These are phyloP conservation scores for Hypsopygia costalis DNA, from an alignment of 2,888 invertebrate genomes.

Conservation along the genomic window DNA sequence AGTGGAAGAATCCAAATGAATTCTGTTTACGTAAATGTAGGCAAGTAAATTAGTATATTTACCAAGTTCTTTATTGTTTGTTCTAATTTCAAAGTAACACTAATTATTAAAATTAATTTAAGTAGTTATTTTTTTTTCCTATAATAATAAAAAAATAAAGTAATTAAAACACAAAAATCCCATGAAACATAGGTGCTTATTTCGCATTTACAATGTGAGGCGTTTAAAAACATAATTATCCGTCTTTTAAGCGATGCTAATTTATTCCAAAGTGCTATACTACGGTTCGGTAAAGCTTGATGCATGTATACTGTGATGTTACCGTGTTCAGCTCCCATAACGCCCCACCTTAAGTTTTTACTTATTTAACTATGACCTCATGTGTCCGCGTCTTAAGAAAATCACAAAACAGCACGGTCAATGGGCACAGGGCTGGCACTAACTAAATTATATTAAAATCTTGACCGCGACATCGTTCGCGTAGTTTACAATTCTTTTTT, in stretches of 20 bases:
- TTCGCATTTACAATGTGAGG: slow-evolving; percentile 4
- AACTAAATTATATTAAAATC: no score
- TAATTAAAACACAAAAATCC: slow-evolving; percentile 10
- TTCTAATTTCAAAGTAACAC: no score
- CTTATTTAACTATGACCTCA: slow-evolving; percentile 79
- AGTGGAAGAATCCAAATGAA: no score
- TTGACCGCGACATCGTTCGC: no score
- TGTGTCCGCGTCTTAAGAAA: slow-evolving; percentile 79
- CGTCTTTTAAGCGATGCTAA: slow-evolving; percentile 46
- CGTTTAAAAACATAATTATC: slow-evolving; percentile 34
- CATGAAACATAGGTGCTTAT: slow-evolving; percentile 1
- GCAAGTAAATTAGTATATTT: no score
- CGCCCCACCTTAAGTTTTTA: slow-evolving; percentile 76
- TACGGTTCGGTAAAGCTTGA: slow-evolving; percentile 64
- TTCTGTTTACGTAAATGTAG: no score
- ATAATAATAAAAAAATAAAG: background rate
- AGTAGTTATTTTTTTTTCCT: no score
- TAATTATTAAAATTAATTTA: no score
- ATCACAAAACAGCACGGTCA: slow-evolving; percentile 67
- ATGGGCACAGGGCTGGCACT: slow-evolving; percentile 50
- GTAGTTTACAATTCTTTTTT: no score
- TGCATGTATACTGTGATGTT: slow-evolving; percentile 62
- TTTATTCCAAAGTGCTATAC: slow-evolving; percentile 53
- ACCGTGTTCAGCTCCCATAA: slow-evolving; percentile 80
- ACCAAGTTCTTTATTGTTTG: no score